Conservation (phyloP, 2,113 vertebrate species). For the Oriolus oriolus region DNA sequence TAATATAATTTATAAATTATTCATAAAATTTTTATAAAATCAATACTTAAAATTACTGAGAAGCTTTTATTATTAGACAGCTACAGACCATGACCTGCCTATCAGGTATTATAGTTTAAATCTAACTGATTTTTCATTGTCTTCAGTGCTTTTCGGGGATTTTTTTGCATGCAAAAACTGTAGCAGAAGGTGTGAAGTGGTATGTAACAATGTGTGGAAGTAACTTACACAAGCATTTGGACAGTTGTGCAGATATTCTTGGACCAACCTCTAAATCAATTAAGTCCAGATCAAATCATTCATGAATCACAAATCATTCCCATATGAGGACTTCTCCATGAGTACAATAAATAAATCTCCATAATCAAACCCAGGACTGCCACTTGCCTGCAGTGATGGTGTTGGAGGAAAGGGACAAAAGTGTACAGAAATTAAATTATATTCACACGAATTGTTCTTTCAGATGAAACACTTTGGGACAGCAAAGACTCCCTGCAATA, state of each 20-base stretch:
- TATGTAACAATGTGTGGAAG: background rate
- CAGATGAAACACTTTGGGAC: background rate
- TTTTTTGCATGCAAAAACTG: background rate
- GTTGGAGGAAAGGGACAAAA: background rate
- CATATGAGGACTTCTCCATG: background rate
- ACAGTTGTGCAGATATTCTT: background rate
- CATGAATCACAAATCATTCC: background rate
- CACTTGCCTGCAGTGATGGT: background rate
- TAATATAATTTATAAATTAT: too few species aligned
- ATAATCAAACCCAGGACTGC: constrained; percentile 9
- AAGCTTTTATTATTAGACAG: background rate
- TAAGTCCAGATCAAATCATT: constrained; percentile 1
- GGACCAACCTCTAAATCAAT: background rate
- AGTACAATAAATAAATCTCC: background rate
- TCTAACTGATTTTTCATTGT: background rate
- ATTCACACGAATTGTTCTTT: background rate
- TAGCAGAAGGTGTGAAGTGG: background rate
- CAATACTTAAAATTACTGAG: background rate
- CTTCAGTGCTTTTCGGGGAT: background rate
- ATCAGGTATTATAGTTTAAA: background rate
- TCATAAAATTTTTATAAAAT: too few species aligned
- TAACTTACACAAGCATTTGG: background rate
- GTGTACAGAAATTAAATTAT: background rate
- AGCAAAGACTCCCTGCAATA: background rate
- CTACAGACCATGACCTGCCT: background rate